phyloP scores from a whole-genome alignment of 2,888 invertebrate genomes.

The Drosophila picticornis region DNA sequence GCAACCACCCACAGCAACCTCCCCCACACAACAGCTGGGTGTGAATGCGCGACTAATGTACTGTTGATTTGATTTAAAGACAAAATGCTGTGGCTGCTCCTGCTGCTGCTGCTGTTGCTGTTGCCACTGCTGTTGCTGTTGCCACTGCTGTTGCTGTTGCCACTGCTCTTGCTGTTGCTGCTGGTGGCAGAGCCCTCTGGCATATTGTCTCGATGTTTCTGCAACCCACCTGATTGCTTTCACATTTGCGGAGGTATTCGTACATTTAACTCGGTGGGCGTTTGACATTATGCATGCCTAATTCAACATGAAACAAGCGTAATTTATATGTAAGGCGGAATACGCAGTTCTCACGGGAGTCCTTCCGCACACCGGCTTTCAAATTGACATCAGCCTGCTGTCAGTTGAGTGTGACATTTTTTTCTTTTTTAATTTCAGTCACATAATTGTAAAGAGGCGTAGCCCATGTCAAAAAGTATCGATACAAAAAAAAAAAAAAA shows the following conservation, averaged over 20 bases:
- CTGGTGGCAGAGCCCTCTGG: not conserved
- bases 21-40: not conserved
- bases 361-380: slow-evolving; percentile 19
- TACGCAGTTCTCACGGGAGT: slow-evolving; percentile 3
- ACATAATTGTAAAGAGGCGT: slow-evolving; percentile 52
- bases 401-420: slow-evolving; percentile 13
- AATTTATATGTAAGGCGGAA: slow-evolving; percentile 47
- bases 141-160: slow-evolving; percentile 19
- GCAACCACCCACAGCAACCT: not conserved
- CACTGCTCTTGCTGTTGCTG: not conserved
- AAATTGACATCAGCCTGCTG: slow-evolving; percentile 37
- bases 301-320: slow-evolving; percentile 59
- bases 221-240: slow-evolving; percentile 60
- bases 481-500: slow-evolving; percentile 55
- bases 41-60: slow-evolving; percentile 60
- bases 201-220: slow-evolving; percentile 35
- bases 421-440: slow-evolving; percentile 42
- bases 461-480: slow-evolving; percentile 9
- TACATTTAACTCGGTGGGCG: slow-evolving; percentile 33
- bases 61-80: slow-evolving; percentile 75
- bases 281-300: slow-evolving; percentile 30
- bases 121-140: not conserved
- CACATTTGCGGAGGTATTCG: slow-evolving; percentile 28
- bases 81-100: slow-evolving; percentile 29
- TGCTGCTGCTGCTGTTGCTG: slow-evolving; percentile 19